These are phyloP conservation scores for Monarcha castaneiventris DNA, from an alignment of 2,113 vertebrate genomes.

Conservation along the genomic window DNA sequence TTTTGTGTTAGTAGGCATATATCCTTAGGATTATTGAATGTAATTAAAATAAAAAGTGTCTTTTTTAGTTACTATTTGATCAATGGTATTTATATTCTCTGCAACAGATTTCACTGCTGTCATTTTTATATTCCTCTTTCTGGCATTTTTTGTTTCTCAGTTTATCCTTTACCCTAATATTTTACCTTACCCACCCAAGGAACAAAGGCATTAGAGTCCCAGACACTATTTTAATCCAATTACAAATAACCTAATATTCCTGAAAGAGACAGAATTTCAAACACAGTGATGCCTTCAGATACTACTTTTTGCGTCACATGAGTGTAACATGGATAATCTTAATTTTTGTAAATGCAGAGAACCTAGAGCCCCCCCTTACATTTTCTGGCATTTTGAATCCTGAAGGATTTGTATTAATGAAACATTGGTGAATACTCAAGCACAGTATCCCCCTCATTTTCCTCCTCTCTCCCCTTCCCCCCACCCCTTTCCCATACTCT, in stretches of 20 bases:
- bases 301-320: not conserved
- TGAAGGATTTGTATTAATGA: not conserved
- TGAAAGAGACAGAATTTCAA: not conserved
- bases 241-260: not conserved
- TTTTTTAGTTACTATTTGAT: not conserved
- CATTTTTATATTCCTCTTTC: not conserved
- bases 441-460: not conserved
- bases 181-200: not conserved
- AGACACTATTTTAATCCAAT: not conserved
- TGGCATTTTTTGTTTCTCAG: not conserved
- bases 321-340: not conserved
- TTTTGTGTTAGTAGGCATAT: not conserved
- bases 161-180: not conserved
- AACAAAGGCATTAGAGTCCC: not conserved
- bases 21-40: not conserved
- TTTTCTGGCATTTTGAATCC: not conserved
- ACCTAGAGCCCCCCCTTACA: not conserved
- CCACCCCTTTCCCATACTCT: accelerated
- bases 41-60: not conserved
- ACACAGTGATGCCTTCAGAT: not conserved
- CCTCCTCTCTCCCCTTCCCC: accelerated
- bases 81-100: not conserved
- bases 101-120: not conserved
- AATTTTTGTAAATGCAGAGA: not conserved
- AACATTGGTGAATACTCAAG: not conserved